Evolutionary conservation across 2,888 invertebrate species (phyloP).

Genomic region (Chamaedrilus cognettii): DNA sequence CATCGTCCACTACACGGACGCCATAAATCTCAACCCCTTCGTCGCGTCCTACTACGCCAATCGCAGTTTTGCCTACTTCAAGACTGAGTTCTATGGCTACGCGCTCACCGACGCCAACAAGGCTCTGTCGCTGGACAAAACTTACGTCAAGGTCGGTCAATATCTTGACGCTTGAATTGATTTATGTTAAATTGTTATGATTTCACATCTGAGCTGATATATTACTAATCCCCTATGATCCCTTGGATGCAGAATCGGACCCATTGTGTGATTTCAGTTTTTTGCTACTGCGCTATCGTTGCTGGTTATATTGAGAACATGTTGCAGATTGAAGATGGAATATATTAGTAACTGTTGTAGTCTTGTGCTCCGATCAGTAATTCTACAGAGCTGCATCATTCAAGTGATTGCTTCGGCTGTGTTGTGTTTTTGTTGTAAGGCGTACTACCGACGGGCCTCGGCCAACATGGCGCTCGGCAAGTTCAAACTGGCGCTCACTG

Average conservation of each 20-base stretch:
- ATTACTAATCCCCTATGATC: no score
- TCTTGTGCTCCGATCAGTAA: no score
- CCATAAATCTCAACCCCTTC: slow-evolving; percentile 81
- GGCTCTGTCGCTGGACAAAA: slow-evolving; percentile 85
- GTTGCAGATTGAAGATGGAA: no score
- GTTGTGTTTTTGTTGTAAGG: slow-evolving; percentile 60
- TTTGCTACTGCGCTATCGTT: no score
- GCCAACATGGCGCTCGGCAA: slow-evolving; percentile 98
- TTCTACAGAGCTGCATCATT: no score
- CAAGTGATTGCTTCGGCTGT: background rate
- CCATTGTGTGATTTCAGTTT: no score
- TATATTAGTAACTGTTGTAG: no score
- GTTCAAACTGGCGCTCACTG: slow-evolving; percentile 93
- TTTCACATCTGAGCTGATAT: no score
- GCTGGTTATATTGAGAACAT: no score
- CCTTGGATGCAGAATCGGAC: no score
- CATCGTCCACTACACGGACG: slow-evolving; percentile 79
- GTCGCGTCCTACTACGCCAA: slow-evolving; percentile 91
- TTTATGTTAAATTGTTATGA: no score
- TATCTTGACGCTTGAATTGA: no score
- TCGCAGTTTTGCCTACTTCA: slow-evolving; percentile 91
- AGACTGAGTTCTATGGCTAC: slow-evolving; percentile 93
- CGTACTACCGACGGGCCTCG: slow-evolving; percentile 95
- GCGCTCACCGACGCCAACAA: slow-evolving; percentile 89
- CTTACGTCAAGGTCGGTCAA: slow-evolving; percentile 81